These are phyloP conservation scores for Lutjanus campechanus DNA, from an alignment of 2,797 vertebrate genomes.

Conservation along the genomic window DNA sequence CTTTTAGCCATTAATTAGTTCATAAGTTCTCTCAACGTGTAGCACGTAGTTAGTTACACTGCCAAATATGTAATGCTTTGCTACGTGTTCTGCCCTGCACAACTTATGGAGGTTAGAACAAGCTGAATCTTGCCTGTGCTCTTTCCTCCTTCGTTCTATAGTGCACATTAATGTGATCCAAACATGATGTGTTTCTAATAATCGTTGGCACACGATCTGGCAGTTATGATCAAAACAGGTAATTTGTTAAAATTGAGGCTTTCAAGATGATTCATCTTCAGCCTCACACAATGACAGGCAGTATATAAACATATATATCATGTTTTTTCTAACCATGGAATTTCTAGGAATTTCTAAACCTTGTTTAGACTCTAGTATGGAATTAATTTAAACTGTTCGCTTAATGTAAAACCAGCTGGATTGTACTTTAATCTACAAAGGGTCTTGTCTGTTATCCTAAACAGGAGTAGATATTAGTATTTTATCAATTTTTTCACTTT, in stretches of 20 bases:
- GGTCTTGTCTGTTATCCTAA: neutral
- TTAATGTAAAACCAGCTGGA: slow-evolving; percentile 4
- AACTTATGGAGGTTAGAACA: slow-evolving; percentile 21
- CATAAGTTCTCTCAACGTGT: slow-evolving; percentile 40
- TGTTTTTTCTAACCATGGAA: slow-evolving; percentile 24
- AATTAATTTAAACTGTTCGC: neutral
- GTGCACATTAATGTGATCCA: slow-evolving; percentile 30
- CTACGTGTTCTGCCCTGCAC: slow-evolving; percentile 41
- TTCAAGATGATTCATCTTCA: slow-evolving; percentile 23
- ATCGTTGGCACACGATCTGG: slow-evolving; percentile 36
- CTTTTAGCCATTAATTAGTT: slow-evolving; percentile 51
- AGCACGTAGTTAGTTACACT: slow-evolving; percentile 34
- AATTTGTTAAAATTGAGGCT: slow-evolving; percentile 48
- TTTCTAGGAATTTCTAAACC: slow-evolving; percentile 2
- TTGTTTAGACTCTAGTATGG: neutral
- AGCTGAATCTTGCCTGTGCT: slow-evolving; percentile 49
- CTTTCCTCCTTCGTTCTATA: slow-evolving; percentile 6
- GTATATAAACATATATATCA: neutral
- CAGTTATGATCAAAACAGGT: slow-evolving; percentile 45
- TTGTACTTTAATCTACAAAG: neutral
- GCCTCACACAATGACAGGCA: slow-evolving; percentile 16
- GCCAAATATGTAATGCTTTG: slow-evolving; percentile 37
- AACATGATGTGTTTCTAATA: slow-evolving; percentile 26
- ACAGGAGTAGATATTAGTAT: neutral
- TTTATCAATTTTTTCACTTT: neutral